Evolutionary conservation across 2,888 invertebrate species (phyloP), one percentile per base, ranked within the genome.

Genomic region (Patella pellucida): DNA sequence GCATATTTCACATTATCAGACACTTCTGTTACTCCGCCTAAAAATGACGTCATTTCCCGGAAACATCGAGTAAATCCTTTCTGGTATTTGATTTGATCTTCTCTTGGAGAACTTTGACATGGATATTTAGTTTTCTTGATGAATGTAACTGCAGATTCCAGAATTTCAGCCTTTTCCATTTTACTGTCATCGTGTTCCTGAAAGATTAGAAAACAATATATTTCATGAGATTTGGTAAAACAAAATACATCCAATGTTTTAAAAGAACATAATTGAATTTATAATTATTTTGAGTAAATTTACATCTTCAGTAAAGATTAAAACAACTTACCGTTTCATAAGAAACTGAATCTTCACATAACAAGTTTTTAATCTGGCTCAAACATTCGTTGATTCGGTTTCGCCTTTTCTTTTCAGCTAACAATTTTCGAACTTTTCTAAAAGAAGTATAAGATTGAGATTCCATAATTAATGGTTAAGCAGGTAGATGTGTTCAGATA

Each of bases 351-450:
- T 62, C 62, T 19, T 62, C 62, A 62, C n/a, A 19, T 19, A 62
- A 12, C n/a, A 62, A 3, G 11, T 15, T 19, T 19, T n/a, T 62
- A 62, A 62, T 62, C 62, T 19, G 62, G 19, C 19, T 62, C 19
- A 62, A 62, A 62, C 62, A 62, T 62, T 62, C 62, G 19, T 62
- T 62, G 2, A 62, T 62, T 3, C 62, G 19, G 12, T 62, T 62
- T 62, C 62, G 15, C 19, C 62, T 62, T 62, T 62, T 62, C 62
- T 62, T 62, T n/a, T 62, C 62, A 62, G 62, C 62, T 19, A 62
- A 62, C 62, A 62, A 62, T 62, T 62, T 62, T 62, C 62, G n/a
- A 3, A 19, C 62, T 12, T 62, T 62, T 62, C 62, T 62, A 62
- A 62, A 62, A 62, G n/a, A 19, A 19, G n/a, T 62, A 12, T 19